These are phyloP conservation scores for Pseudoatta argentina DNA, from an alignment of 1,140 invertebrate genomes.

Conservation along the genomic window DNA sequence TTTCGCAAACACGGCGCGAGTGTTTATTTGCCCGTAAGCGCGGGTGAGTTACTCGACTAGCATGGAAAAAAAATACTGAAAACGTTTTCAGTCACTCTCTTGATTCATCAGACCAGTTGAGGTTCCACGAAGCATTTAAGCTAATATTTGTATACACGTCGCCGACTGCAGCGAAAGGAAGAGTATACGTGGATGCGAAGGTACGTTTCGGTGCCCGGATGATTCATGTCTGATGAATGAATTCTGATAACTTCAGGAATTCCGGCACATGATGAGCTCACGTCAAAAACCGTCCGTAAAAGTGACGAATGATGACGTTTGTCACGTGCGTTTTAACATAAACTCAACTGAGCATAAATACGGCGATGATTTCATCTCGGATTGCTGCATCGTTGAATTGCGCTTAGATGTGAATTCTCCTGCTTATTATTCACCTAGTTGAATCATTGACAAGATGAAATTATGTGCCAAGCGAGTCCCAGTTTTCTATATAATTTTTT, in stretches of 20 bases:
- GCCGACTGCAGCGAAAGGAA: constrained; percentile 8
- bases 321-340: constrained; percentile 27
- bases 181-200: neutral
- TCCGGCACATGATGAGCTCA: constrained; percentile 39
- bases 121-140: constrained; percentile 44
- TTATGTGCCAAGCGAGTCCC: neutral
- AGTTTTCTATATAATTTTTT: neutral
- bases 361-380: constrained; percentile 36
- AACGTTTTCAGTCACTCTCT: constrained; percentile 26
- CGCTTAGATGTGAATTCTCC: constrained; percentile 12
- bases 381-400: constrained; percentile 22
- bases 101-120: constrained; percentile 8
- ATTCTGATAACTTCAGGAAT: constrained; percentile 28
- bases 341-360: constrained; percentile 19
- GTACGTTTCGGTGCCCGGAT: constrained; percentile 15
- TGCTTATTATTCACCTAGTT: constrained; percentile 8
- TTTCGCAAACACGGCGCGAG: constrained; percentile 31
- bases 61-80: constrained; percentile 6
- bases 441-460: neutral
- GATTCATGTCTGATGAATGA: constrained; percentile 57
- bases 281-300: constrained; percentile 33
- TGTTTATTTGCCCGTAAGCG: constrained; percentile 35
- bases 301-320: constrained; percentile 28
- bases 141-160: constrained; percentile 49
- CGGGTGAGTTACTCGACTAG: neutral